phyloP scores from a whole-genome alignment of 1,140 invertebrate species.

The Neoseiulus cucumeris region DNA sequence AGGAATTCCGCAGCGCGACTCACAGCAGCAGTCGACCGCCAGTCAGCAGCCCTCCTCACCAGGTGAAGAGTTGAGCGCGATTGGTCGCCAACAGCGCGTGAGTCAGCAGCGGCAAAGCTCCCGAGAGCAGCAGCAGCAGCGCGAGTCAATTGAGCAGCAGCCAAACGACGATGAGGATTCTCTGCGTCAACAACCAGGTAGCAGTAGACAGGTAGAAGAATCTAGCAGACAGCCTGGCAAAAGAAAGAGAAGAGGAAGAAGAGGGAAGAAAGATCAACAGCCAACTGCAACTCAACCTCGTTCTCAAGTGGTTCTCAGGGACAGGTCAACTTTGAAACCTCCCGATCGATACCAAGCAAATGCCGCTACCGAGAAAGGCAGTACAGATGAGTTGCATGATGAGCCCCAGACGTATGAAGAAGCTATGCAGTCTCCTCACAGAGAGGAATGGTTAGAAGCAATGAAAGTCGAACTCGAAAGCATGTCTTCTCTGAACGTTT shows the following conservation, averaged over 20 bases:
- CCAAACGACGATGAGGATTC: neutral
- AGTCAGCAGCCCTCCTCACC: too few species aligned
- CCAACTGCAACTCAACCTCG: neutral
- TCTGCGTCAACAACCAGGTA: neutral
- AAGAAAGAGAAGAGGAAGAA: neutral
- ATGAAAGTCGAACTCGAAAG: neutral
- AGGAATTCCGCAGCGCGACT: too few species aligned
- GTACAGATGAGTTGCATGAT: too few species aligned
- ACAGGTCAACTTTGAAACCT: neutral
- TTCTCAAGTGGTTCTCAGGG: neutral
- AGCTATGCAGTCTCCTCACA: too few species aligned
- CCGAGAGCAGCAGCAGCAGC: too few species aligned
- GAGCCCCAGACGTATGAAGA: too few species aligned
- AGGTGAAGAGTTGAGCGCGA: too few species aligned
- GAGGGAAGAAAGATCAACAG: neutral
- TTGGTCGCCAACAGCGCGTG: too few species aligned
- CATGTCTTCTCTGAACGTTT: neutral
- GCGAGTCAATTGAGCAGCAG: neutral
- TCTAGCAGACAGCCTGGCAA: neutral
- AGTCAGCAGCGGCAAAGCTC: too few species aligned
- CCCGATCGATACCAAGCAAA: neutral
- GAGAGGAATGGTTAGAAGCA: neutral
- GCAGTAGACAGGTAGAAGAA: too few species aligned
- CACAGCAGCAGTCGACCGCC: too few species aligned
- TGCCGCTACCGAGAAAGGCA: too few species aligned